Base-by-base conservation (phyloP, 2,888 invertebrate genomes). In the Hypolimnas misippus region DNA sequence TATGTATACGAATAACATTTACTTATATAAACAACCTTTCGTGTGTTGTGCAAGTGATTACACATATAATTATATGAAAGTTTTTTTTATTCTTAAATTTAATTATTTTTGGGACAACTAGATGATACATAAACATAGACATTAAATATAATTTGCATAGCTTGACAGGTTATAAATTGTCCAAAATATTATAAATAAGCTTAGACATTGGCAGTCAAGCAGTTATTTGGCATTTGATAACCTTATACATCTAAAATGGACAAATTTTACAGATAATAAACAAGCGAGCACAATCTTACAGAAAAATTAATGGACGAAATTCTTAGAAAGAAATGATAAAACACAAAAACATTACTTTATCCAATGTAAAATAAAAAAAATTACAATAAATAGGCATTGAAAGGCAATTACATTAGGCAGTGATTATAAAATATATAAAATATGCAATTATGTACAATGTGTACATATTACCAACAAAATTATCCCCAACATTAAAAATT, bases 321-420 rank as follows among this genome's bases (percentile, higher is more conserved):
- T 19, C 21, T 46, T 12, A 10, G 1, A 21, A 1, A 12, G 12
- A 38, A 38, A 38, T 1, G 10, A n/a, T 38, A n/a, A n/a, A 38
- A 38, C 5, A 12, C 21, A 46, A 21, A 46, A 21, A 46, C 12
- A 16, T 14, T 40, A 16, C 14, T 57, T 19, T 50, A 57, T n/a
- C 12, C 35, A 6, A 57, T 46, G 12, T 17, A 21, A 49, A 49
- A 35, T 16, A 49, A 31, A 49, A 50, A 19, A 51, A 51, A 29
- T 42, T 57, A 57, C 29, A 14, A 42, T 40, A 57, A 50, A 51
- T 58, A 58, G 51, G 57, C 57, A 58, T 42, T 14, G 19, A 14
- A 38, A 50, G 50, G 40, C 38, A 40, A n/a, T 19, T 33, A 21
- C 25, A 57, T 33, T 16, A 57, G 38, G 50, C 50, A 29, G 40